Base-by-base conservation (phyloP, 2,888 invertebrate genomes). In the Cheilosia impressa region DNA sequence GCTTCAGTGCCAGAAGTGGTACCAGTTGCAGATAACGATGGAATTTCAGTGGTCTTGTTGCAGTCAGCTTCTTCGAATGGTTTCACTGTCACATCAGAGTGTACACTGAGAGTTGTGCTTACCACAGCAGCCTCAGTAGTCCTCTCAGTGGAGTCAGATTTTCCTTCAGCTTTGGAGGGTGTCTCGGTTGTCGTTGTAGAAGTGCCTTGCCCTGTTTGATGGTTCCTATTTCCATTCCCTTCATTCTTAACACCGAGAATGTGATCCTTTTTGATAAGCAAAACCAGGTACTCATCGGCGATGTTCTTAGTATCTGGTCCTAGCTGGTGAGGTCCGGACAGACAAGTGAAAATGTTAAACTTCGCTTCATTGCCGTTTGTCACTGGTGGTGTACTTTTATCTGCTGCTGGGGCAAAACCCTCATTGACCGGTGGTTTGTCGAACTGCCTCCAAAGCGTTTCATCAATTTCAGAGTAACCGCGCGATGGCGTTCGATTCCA, bases 251-350 rank as follows among this genome's bases (percentile, higher is more conserved):
- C 22, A 0, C 45, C 52, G 0, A 76, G 7, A 4, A 81, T 9
- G 1, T 55, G 62, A 57, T 66, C 53, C 17, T 31, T 83, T 34
- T 72, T 83, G 0, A 83, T 50, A 1, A 83, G 9, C 1, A 83
- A 15, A 7, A 83, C 57, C 43, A 83, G 10, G 13, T 78, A 78
- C 2, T 78, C 66, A 19, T 78, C 75, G 34, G 31, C 17, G 0
- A 43, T 31, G 17, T 43, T 50, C 10, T 41, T 53, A 7, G 57
- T 10, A 0, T 10, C 43, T 13, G 43, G 2, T 15, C 22, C 17
- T 2, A 2, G 6, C 7, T 34, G 13, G 1, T 2, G 2, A 38
- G 34, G 24, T 31, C 50, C 66, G 15, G 78, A 53, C 0, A 34
- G 27, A 22, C 77, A 83, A 0, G 38, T 47, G 4, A 43, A 17